A percentile compares a stretch with the other conserved stretches of the same genome.
phyloP scores from a whole-genome alignment of 1,140 invertebrate species.

The Zaprionus lachaisei region DNA sequence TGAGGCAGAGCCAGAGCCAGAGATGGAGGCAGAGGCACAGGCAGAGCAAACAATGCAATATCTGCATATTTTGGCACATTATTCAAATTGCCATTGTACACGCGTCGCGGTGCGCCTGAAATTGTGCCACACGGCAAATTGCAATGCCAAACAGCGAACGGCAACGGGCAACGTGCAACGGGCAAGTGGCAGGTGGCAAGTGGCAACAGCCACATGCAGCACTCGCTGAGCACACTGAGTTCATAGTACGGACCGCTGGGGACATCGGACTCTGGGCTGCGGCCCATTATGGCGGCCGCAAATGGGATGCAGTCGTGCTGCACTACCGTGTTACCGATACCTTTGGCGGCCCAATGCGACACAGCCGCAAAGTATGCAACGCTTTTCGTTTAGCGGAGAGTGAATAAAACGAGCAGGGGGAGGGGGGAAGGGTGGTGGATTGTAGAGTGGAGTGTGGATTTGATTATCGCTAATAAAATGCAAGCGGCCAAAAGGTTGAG shows the following conservation, averaged over 20 bases:
- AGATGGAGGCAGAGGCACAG: background rate
- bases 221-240: constrained; percentile 3
- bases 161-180: constrained; percentile 15
- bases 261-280: constrained; percentile 7
- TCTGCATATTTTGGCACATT: constrained; percentile 80
- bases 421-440: background rate
- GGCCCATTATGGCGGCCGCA: constrained; percentile 63
- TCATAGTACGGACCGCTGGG: background rate
- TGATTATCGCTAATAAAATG: constrained; percentile 74
- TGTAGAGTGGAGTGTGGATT: constrained; percentile 49
- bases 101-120: constrained; percentile 49
- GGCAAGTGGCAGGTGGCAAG: constrained; percentile 5
- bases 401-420: background rate
- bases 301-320: constrained; percentile 64
- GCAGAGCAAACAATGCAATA: constrained; percentile 67
- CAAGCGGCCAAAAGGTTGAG: constrained; percentile 31
- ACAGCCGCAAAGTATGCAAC: constrained; percentile 46
- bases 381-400: constrained; percentile 19
- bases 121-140: constrained; percentile 53
- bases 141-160: constrained; percentile 11
- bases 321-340: constrained; percentile 1
- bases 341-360: constrained; percentile 43
- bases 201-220: background rate
- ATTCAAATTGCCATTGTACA: constrained; percentile 82
- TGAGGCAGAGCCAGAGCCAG: background rate